Percentiles rank a stretch among this genome's conserved stretches.
These are phyloP conservation scores for Triplophysa rosa DNA, from an alignment of 2,113 vertebrate species.

Conservation along the genomic window DNA sequence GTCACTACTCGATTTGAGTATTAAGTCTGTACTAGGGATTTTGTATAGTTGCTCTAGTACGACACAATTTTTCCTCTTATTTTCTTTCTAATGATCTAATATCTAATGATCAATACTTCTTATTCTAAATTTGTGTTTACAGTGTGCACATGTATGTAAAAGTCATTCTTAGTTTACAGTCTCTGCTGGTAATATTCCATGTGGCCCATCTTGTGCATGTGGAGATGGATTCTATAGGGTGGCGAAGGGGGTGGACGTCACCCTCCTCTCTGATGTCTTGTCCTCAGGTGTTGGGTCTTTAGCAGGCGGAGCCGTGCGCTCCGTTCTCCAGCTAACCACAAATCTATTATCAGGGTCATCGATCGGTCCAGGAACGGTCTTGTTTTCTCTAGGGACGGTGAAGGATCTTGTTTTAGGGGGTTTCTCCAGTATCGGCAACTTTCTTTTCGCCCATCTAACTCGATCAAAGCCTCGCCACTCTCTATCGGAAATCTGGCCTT, in stretches of 20 bases:
- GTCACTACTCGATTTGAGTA: no score
- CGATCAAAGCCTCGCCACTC: neutral
- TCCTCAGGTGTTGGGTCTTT: conserved; percentile 81
- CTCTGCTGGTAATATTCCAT: conserved; percentile 90
- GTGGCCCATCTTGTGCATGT: conserved; percentile 89
- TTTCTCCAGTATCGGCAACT: neutral
- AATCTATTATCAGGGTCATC: conserved; percentile 49
- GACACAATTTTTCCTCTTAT: no score
- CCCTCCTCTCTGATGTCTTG: conserved; percentile 9
- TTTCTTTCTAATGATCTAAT: no score
- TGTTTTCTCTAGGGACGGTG: conserved; percentile 13
- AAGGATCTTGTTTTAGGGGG: neutral
- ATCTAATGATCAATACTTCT: neutral
- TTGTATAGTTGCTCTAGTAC: no score
- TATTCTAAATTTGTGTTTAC: neutral
- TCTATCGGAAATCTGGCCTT: conserved; percentile 34
- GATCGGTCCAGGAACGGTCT: conserved; percentile 9
- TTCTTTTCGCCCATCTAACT: neutral
- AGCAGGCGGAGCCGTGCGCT: conserved; percentile 51
- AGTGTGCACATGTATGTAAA: conserved; percentile 20
- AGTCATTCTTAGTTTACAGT: neutral
- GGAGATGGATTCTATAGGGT: conserved; percentile 76
- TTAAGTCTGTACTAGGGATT: no score
- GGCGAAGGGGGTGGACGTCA: conserved; percentile 49
- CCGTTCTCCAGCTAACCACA: conserved; percentile 39